Base-by-base conservation (phyloP, 2,888 invertebrate genomes). In the Sinopyrophorus schimmeli region DNA sequence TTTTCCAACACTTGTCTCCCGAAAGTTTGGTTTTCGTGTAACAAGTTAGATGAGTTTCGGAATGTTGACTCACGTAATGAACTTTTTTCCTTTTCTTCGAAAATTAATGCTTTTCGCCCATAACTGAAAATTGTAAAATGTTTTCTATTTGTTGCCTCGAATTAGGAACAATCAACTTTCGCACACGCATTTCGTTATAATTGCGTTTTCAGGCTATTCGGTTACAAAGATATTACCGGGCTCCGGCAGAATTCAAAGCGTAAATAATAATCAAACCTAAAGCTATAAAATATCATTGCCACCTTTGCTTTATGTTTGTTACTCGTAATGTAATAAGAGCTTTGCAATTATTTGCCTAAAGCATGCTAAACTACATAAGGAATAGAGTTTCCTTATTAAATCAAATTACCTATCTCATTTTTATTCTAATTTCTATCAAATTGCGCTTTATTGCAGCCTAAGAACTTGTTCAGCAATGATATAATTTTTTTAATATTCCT, bases 141-240 rank as follows among this genome's bases (percentile, higher is more conserved):
- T 15, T 4, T 9, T 7, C 20, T 20, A 12, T 20, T 28, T 5
- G 5, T 16, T 32, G 18, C 32, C 32, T 35, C 15, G 9, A 21
- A 35, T 21, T 24, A 4, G 16, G 20, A 20, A 26, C 26, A 38
- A 38, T 38, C 21, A 26, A 40, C 39, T 40, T 40, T 40, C 39
- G 28, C 28, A n/a, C 28, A 30, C 11, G n/a, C 14, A 40, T 28
- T 28, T 38, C 20, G 12, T 28, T 15, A 28, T 21, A 30, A 30
- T 40, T 40, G 21, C 9, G 28, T 14, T 26, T 40, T 30, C 20
- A 6, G 39, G 39, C 28, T 20, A 40, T 40, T 40, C 28, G 20
- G 5, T 40, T 30, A 9, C 30, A 28, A 37, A 14, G 35, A 35
- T 35, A 16, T 23, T 35, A 12, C 35, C 20, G 16, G 18, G 23